Evolutionary conservation across 2,888 invertebrate genomes (phyloP), one percentile per base, ranked within the genome.

Genomic region (Luffia ferchaultella): DNA sequence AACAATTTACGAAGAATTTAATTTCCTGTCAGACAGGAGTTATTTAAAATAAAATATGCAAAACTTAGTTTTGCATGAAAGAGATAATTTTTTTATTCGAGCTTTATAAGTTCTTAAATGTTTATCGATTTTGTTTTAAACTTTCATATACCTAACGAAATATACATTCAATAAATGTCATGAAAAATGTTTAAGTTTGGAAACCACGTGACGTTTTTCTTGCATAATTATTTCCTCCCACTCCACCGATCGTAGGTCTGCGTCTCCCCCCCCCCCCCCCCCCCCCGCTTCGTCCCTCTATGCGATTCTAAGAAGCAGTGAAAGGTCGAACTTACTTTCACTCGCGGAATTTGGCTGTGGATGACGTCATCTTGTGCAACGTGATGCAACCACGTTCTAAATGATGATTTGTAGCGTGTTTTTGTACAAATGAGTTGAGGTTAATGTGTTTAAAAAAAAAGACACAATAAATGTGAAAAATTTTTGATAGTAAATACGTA

Each of bases 321-420:
- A 76, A 80, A 78, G 52, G 77, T 77, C 73, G 65, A 42, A 40
- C 42, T 41, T 18, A 78, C 82, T 82, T 82, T 82, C 82, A 78
- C 82, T 77, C 51, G 17, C 49, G 69, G 82, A 78, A 82, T 82
- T 76, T 67, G 74, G 72, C 64, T 60, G 62, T 57, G 60, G 51
- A 46, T 76, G 77, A 80, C 79, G 77, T 80, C 75, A 78, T 43
- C 30, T 78, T 76, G 72, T 76, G 77, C 74, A 82, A 80, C 60
- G 60, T 79, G 76, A 82, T 70, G 78, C 76, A 80, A 79, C 64
- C 12, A 30, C 56, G 60, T 52, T 54, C 47, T 46, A 43, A 43
- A 46, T 19, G 19, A 46, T 30, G 12, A 12, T n/a, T n/a, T 7
- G 30, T 12, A 30, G 5, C 12, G 30, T 30, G 12, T 30, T 30